These are phyloP conservation scores for Bubalus kerabau DNA, from an alignment of 2,113 vertebrate genomes.

Conservation along the genomic window DNA sequence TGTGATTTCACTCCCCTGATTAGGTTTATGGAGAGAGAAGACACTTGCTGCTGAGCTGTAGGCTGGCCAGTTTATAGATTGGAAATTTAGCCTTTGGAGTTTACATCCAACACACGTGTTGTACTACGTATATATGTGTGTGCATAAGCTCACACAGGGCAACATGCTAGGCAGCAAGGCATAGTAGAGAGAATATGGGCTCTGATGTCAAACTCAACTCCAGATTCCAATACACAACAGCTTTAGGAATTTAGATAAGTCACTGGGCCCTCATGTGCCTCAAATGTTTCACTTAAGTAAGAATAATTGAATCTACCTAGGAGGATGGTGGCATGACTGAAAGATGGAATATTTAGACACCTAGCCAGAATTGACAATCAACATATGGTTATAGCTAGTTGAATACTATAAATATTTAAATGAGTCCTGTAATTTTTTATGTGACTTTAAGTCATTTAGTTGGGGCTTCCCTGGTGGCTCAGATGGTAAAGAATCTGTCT, in stretches of 20 bases:
- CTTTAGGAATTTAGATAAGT: background rate
- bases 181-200: background rate
- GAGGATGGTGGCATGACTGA: background rate
- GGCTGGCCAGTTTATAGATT: conserved; percentile 60
- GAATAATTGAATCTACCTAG: background rate
- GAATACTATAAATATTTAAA: background rate
- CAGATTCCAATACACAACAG: background rate
- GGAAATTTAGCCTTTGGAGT: background rate
- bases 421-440: background rate
- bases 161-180: background rate
- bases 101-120: background rate
- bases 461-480: background rate
- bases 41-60: conserved; percentile 63
- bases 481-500: background rate
- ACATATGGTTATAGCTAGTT: background rate
- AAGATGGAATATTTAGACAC: background rate
- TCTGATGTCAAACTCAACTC: background rate
- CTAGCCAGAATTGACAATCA: background rate
- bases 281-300: background rate
- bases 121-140: rapidly evolving
- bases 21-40: conserved; percentile 41
- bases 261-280: background rate
- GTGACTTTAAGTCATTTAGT: background rate
- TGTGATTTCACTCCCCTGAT: conserved; percentile 47
- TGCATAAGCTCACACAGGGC: background rate